Evolutionary conservation across 1,140 invertebrate genomes (phyloP), one percentile per base, ranked within the genome.

Genomic region (Drosophila kepulauana): DNA sequence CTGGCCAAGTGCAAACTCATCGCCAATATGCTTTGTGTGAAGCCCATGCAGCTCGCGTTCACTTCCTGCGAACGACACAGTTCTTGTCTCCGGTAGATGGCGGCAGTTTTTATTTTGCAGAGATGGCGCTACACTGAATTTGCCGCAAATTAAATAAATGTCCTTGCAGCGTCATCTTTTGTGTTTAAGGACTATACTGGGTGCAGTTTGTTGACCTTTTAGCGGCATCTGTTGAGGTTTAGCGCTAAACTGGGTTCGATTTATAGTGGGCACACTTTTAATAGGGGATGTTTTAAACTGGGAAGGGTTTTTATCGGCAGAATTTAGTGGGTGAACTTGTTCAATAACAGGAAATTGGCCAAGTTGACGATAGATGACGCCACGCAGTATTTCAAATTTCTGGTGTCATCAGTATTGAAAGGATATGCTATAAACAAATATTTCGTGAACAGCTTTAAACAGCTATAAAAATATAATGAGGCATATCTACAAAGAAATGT

Each of bases 21-120:
- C 15, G 79, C 76, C 0, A 33, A 77, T 1, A 11, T 54, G 8
- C n/a, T 79, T 0, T 52, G 45, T 16, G 73, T 79, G 0, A 67
- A 61, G 49, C 79, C 79, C 11, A 63, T 84, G 8, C 68, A 74
- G n/a, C 7, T 81, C 33, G 58, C 65, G 5, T 80, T 80, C 1
- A 25, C 11, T 0, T 15, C 66, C 8, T 58, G 73, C 2, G 5
- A 8, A 1, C 11, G 49, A 2, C 2, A 30, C 11, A 52, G 28
- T 13, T 1, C 1, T 11, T 30, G 35, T 8, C 10, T 8, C 8
- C 35, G 6, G 1, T 38, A 38, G 35, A 38, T 38, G 35, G 10
- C 8, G 8, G 35, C 1, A 38, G 0, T 38, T 38, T 38, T 8
- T 8, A 35, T 4, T 3, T 16, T 38, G n/a, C 5, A 70, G 63